Conservation (phyloP, 2,113 vertebrate species). For the Tragelaphus strepsiceros region DNA sequence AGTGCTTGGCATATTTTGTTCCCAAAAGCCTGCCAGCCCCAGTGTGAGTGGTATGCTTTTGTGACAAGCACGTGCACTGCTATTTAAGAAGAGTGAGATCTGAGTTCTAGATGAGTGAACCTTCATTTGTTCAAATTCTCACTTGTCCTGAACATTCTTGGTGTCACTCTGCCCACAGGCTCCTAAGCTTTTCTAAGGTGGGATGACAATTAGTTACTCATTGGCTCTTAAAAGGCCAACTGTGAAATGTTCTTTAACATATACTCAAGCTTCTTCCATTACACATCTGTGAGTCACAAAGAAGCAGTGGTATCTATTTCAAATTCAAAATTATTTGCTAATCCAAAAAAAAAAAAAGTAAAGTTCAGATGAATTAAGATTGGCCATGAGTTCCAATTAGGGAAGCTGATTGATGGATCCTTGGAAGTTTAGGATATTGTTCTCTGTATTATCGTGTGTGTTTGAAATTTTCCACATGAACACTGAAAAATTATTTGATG, state of each 20-base stretch:
- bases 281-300: constrained; percentile 16
- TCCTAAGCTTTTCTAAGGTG: constrained; percentile 12
- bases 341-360: neutral
- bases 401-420: neutral
- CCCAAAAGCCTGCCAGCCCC: neutral
- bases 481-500: neutral
- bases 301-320: neutral
- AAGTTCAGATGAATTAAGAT: neutral
- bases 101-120: neutral
- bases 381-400: neutral
- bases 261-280: neutral
- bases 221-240: neutral
- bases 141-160: neutral
- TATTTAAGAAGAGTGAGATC: neutral
- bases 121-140: neutral
- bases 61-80: neutral
- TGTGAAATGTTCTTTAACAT: constrained; percentile 16
- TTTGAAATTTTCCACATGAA: neutral
- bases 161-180: constrained; percentile 45
- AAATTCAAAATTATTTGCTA: constrained; percentile 39
- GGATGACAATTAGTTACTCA: constrained; percentile 31
- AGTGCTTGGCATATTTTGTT: neutral
- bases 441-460: neutral
- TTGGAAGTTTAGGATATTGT: neutral
- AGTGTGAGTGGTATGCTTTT: neutral